Evolutionary conservation across 2,888 invertebrate species (phyloP).

Genomic region (Hoplodrina blanda): DNA sequence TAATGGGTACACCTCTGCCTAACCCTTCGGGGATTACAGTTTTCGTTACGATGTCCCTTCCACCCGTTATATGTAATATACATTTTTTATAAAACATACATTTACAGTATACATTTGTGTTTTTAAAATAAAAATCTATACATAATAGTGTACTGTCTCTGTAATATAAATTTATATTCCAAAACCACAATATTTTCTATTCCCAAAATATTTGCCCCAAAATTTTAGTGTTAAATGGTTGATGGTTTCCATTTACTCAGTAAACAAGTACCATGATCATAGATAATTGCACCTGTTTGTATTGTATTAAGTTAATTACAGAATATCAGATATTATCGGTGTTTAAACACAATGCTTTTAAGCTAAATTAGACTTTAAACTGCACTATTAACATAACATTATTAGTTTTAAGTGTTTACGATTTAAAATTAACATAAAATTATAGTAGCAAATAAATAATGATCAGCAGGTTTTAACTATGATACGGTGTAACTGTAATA

Average conservation of each 20-base stretch:
- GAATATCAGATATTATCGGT: constrained; percentile 15
- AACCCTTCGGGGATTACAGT: no score
- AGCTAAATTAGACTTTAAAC: constrained; percentile 40
- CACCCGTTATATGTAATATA: no score
- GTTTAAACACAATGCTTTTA: constrained; percentile 33
- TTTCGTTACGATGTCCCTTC: no score
- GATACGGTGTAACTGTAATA: not conserved
- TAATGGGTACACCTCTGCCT: no score
- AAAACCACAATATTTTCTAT: not conserved
- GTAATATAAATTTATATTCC: not conserved
- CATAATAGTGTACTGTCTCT: no score
- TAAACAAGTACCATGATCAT: not conserved
- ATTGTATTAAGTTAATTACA: constrained; percentile 35
- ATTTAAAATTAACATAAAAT: constrained; percentile 45
- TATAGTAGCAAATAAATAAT: not conserved
- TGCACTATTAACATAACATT: constrained; percentile 26
- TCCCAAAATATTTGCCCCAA: not conserved
- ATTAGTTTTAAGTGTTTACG: constrained; percentile 36
- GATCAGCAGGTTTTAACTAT: not conserved
- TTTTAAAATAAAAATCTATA: no score
- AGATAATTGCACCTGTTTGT: constrained; percentile 24
- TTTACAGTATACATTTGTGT: no score
- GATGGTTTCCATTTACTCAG: not conserved
- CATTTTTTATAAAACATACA: no score
- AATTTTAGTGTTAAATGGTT: not conserved